Percentiles rank a stretch among this genome's conserved stretches.
Evolutionary conservation across 2,113 vertebrate species (phyloP).

Genomic region (Sylvilagus bachmani): DNA sequence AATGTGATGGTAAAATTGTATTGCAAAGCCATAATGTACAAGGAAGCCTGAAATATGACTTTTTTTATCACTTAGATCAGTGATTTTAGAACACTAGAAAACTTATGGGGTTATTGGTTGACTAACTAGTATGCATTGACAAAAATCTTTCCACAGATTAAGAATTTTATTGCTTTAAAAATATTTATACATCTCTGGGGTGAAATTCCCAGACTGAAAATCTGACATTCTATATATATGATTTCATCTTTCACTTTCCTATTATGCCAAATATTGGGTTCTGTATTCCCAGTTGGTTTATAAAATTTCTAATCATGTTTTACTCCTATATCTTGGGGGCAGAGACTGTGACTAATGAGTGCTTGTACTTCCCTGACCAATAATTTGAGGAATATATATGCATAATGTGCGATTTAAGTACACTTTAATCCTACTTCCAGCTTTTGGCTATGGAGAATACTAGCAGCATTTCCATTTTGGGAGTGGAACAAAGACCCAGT

Average conservation of each 20-base stretch:
- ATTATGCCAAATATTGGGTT: not conserved
- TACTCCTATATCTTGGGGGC: not conserved
- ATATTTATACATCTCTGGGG: not conserved
- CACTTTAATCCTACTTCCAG: not conserved
- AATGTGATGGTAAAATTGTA: constrained; percentile 33
- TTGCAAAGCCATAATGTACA: not conserved
- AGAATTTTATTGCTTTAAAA: not conserved
- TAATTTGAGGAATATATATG: not conserved
- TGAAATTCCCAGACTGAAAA: constrained; percentile 15
- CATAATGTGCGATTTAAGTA: not conserved
- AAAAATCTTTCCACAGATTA: constrained; percentile 15
- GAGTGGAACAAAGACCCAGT: not conserved
- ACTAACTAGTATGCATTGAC: not conserved
- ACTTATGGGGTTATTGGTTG: constrained; percentile 31
- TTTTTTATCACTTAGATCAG: not conserved
- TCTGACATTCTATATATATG: not conserved
- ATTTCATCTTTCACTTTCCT: not conserved
- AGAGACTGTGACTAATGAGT: not conserved
- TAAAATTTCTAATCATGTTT: not conserved
- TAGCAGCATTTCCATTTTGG: not conserved
- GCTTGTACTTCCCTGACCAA: not conserved
- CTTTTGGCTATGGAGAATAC: not conserved
- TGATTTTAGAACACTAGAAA: constrained; percentile 51
- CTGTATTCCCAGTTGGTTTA: not conserved
- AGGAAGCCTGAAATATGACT: not conserved